A percentile compares a stretch with the other conserved stretches of the same genome.
Conservation (phyloP, 2,888 invertebrate species). For the Mactromeris polynyma region DNA sequence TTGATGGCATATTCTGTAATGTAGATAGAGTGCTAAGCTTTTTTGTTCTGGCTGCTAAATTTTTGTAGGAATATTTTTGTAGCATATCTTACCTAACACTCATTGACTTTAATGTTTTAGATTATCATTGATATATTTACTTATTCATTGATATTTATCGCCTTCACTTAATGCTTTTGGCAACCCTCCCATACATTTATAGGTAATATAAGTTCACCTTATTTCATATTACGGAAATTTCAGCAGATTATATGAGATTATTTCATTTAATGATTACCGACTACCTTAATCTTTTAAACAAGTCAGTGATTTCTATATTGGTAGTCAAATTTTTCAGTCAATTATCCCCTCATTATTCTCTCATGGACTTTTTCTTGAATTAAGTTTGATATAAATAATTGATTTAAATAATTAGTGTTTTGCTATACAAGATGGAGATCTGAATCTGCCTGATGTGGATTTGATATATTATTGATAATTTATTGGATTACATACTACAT, state of each 20-base stretch:
- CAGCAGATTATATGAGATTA: background rate
- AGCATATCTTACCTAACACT: background rate
- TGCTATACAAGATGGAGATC: background rate
- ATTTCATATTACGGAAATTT: background rate
- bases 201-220: conserved; percentile 2
- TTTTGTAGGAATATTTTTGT: no score
- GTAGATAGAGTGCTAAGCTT: no score
- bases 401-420: no score
- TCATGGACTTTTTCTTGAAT: background rate
- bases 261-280: background rate
- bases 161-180: background rate
- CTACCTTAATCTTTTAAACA: background rate
- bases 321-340: background rate
- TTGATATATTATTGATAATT: background rate
- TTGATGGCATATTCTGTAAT: no score
- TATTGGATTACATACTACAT: background rate
- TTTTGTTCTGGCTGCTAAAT: no score
- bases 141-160: background rate
- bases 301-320: background rate
- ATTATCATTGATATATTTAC: background rate
- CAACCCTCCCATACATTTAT: background rate
- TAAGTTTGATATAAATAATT: no score
- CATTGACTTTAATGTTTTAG: background rate
- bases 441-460: background rate
- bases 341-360: background rate